Conservation (phyloP, 2,888 invertebrate genomes). For the Patella pellucida region DNA sequence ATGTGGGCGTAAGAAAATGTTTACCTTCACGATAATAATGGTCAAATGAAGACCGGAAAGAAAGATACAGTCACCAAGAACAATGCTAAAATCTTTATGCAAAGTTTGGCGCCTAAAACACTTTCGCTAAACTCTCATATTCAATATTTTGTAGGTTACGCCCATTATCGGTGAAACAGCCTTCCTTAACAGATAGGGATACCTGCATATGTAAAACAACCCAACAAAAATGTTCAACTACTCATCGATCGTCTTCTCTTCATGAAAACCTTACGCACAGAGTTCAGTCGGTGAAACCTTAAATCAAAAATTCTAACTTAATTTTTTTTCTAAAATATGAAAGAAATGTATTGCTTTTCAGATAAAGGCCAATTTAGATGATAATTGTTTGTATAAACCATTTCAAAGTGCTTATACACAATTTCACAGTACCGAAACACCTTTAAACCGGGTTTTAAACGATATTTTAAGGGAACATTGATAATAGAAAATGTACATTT, state of each 20-base stretch:
- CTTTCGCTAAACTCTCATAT: constrained; percentile 34
- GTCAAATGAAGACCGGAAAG: constrained; percentile 37
- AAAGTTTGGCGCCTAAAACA: constrained; percentile 32
- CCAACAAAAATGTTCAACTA: constrained; percentile 35
- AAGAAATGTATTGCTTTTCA: too few relatives aligned
- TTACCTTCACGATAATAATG: constrained; percentile 32
- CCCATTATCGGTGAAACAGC: constrained; percentile 37
- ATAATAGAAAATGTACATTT: too few relatives aligned
- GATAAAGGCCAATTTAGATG: too few relatives aligned
- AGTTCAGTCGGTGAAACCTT: neutral
- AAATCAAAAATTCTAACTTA: too few relatives aligned
- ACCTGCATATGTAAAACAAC: constrained; percentile 38
- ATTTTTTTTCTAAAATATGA: too few relatives aligned
- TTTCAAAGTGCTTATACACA: too few relatives aligned
- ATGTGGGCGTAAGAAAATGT: too few relatives aligned
- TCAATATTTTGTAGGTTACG: constrained; percentile 34
- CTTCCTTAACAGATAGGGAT: constrained; percentile 36
- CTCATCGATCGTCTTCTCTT: constrained; percentile 24
- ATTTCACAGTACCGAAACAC: too few relatives aligned
- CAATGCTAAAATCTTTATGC: constrained; percentile 34
- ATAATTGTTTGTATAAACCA: too few relatives aligned
- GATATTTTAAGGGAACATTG: too few relatives aligned
- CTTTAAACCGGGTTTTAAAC: too few relatives aligned
- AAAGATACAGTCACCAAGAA: constrained; percentile 29
- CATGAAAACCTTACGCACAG: neutral